A percentile compares a stretch with the other conserved stretches of the same genome.
phyloP scores from a whole-genome alignment of 2,113 vertebrate genomes.

The Pelobates fuscus region DNA sequence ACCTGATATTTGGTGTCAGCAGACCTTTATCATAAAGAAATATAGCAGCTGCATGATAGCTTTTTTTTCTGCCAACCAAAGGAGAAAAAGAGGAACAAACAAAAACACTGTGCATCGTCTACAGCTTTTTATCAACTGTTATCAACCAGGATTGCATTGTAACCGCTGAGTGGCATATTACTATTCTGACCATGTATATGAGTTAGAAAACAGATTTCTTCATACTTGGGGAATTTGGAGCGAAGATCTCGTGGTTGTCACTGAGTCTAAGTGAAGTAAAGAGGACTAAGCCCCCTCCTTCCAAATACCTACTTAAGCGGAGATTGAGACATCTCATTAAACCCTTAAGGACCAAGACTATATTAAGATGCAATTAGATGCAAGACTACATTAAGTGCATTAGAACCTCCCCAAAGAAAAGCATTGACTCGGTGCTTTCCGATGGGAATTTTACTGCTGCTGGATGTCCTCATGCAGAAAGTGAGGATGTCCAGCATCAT shows the following conservation, averaged over 20 bases:
- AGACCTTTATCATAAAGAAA: neutral
- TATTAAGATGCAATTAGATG: neutral
- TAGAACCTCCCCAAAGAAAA: no score
- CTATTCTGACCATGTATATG: neutral
- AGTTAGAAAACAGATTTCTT: neutral
- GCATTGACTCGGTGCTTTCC: no score
- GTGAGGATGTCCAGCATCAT: no score
- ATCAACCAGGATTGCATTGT: neutral
- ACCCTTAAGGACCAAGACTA: no score
- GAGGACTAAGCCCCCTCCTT: slow-evolving; percentile 13
- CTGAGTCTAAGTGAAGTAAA: slow-evolving; percentile 33
- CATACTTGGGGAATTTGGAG: slow-evolving; percentile 1
- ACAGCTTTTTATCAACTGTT: neutral
- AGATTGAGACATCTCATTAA: slow-evolving; percentile 32
- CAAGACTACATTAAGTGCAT: no score
- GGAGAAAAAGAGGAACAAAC: no score
- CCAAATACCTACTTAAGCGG: slow-evolving; percentile 4
- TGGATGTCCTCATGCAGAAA: no score
- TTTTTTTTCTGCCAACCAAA: neutral
- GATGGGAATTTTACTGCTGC: no score
- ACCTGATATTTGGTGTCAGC: neutral
- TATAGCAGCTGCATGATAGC: no score
- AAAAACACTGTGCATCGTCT: no score
- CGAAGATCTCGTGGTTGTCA: slow-evolving; percentile 18
- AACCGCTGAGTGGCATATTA: neutral